phyloP scores from a whole-genome alignment of 2,888 invertebrate species.

The Macrosoma leucophasiata region DNA sequence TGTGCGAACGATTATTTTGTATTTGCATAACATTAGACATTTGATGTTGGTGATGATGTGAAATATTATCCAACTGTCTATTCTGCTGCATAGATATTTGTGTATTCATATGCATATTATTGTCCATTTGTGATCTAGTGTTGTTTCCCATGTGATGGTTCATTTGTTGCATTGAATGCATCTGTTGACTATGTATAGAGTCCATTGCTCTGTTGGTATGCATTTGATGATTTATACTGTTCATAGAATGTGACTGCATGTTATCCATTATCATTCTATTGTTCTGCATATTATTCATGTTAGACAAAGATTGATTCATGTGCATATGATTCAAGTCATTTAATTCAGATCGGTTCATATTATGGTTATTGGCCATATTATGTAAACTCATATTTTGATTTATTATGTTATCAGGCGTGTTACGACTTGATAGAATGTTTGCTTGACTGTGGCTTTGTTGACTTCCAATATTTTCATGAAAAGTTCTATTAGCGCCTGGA shows the following conservation, averaged over 20 bases:
- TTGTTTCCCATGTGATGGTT: constrained; percentile 57
- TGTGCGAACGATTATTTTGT: constrained; percentile 57
- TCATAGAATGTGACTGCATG: constrained; percentile 58
- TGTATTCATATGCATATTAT: constrained; percentile 60
- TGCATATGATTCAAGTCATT: constrained; percentile 64
- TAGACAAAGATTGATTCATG: constrained; percentile 56
- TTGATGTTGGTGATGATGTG: constrained; percentile 64
- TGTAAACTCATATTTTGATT: constrained; percentile 65
- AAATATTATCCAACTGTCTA: constrained; percentile 57
- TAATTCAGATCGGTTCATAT: constrained; percentile 51
- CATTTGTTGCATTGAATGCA: constrained; percentile 65
- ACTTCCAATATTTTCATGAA: constrained; percentile 53
- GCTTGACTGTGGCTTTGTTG: constrained; percentile 53
- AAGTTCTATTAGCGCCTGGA: constrained; percentile 48
- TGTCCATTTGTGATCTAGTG: constrained; percentile 52
- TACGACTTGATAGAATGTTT: constrained; percentile 54
- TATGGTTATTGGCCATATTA: constrained; percentile 49
- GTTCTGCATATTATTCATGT: constrained; percentile 58
- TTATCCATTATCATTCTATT: constrained; percentile 67
- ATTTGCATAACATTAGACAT: constrained; percentile 66
- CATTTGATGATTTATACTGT: constrained; percentile 56
- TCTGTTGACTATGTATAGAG: constrained; percentile 56
- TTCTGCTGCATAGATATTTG: constrained; percentile 61
- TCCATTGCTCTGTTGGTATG: constrained; percentile 62
- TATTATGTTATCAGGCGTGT: constrained; percentile 53